Base-by-base conservation (phyloP, 2,888 invertebrate species). In the Notocelia uddmanniana region DNA sequence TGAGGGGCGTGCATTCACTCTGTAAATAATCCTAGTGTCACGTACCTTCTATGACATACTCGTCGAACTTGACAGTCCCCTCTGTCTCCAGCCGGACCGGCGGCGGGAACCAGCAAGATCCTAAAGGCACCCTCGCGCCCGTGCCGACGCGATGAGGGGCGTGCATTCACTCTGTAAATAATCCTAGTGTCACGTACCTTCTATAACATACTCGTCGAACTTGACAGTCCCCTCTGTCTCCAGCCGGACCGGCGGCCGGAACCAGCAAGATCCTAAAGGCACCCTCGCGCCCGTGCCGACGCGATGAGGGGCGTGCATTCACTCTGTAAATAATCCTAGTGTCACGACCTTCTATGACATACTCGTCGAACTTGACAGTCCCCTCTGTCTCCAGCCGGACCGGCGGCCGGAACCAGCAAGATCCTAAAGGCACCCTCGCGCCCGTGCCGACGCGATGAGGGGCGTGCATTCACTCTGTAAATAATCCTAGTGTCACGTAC, bases 11-110 rank as follows among this genome's bases (percentile, higher is more conserved):
- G n/a, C n/a, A n/a, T n/a, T n/a, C n/a, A n/a, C 97, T 31, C 31
- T 0, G 2, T 31, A 31, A 31, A 9, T 9, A 6, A 31, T 5
- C 31, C 31, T 41, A 15, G 15, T 13, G 41, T 10, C 10, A n/a
- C 96, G 83, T 95, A 96, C 93, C 93, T 89, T 97, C 96, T 78
- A 97, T 97, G 59, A 97, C 95, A 86, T 96, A 97, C 77, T 97
- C 98, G 87, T 98, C 98, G 86, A 98, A 97, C 85, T 97, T 97
- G 3, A 98, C 97, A 45, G 96, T 96, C 70, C 97, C 97, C 84
- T 97, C 97, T 67, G 96, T 95, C 85, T 98, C 98, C 73, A 97
- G 90, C 79, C 91, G 79, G 79, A 97, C 94, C 69, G 97, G 95
- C 0, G 97, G 96, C 62, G 95, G 92, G 89, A 97, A 37, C 37